phyloP scores from a whole-genome alignment of 2,888 invertebrate species.

The Herminia tarsipennalis region DNA sequence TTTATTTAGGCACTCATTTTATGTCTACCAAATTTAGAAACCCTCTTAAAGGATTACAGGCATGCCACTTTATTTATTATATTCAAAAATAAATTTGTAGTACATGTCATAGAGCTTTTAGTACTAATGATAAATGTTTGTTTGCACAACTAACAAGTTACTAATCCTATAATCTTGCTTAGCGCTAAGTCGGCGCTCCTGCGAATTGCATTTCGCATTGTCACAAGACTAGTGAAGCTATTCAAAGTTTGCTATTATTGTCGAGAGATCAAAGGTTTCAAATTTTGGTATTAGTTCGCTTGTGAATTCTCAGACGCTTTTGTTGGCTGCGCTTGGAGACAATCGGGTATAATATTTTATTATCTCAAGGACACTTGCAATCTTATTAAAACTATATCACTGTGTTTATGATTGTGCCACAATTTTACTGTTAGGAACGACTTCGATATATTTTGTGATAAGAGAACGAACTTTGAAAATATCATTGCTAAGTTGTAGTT shows the following conservation, averaged over 20 bases:
- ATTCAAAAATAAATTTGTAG: conserved; percentile 15
- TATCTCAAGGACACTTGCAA: background rate
- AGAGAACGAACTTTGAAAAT: no score
- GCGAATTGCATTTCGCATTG: conserved; percentile 39
- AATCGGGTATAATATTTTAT: background rate
- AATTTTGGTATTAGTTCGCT: conserved; percentile 30
- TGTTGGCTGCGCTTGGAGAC: conserved; percentile 1
- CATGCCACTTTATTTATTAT: background rate
- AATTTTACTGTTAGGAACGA: no score
- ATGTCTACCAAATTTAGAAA: background rate
- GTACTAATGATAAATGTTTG: conserved; percentile 33
- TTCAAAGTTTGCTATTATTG: conserved; percentile 37
- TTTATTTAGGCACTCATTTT: background rate
- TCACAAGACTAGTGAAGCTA: conserved; percentile 33
- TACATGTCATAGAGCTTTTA: conserved; percentile 14
- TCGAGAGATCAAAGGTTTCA: conserved; percentile 33
- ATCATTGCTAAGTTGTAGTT: no score
- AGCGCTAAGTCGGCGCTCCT: conserved; percentile 18
- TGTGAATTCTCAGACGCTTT: conserved; percentile 19
- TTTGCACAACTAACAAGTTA: conserved; percentile 34
- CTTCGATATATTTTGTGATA: no score
- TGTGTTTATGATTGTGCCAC: no score
- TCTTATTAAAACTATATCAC: background rate
- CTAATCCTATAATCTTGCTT: conserved; percentile 39
- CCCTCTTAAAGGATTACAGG: background rate